Base-by-base conservation (phyloP, 1,140 invertebrate species). In the Drosophila micromelanica region DNA sequence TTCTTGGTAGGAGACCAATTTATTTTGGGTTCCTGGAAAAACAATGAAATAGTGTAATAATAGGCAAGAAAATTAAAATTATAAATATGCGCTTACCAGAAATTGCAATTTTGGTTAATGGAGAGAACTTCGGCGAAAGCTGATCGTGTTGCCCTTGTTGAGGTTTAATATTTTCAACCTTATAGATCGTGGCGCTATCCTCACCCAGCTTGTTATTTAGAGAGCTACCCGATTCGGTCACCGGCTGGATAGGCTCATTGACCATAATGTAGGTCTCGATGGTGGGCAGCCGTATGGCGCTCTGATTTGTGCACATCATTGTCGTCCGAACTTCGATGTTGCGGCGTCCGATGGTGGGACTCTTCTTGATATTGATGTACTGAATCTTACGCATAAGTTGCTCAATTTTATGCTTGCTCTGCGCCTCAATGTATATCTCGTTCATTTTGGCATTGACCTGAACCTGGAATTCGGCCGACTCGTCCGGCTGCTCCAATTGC, bases 311-410 rank as follows among this genome's bases (percentile, higher is more conserved):
- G 27, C 93, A 96, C 78, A 95, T 95, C 56, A 98, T 95, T 40
- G 95, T 95, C 1, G 96, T 97, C 35, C 95, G 95, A 7, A 99
- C 93, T 70, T 96, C 95, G 76, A 99, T 95, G 89, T 97, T 98
- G 15, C 98, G 93, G 8, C 97, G 93, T 1, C 98, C 98, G 2
- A 98, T 97, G 1, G 98, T 99, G 0, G 98, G 98, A 93, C 96
- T 98, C 73, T 96, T 95, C 55, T 98, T 94, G 1, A 95, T 95
- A 92, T 99, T 99, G 3, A 96, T 95, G 91, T 99, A 99, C 15
- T 97, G 96, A 65, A 99, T 95, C 86, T 97, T 96, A 15, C 96
- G 95, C 56, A 99, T 93, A 3, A 99, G 91, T 3, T 95, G 96
- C 92, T 99, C 97, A 49, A 99, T 94, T 90, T 98, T 97, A 5